These are phyloP conservation scores for Enteromius anoplus DNA, from an alignment of 2,797 vertebrate genomes.

Conservation along the genomic window DNA sequence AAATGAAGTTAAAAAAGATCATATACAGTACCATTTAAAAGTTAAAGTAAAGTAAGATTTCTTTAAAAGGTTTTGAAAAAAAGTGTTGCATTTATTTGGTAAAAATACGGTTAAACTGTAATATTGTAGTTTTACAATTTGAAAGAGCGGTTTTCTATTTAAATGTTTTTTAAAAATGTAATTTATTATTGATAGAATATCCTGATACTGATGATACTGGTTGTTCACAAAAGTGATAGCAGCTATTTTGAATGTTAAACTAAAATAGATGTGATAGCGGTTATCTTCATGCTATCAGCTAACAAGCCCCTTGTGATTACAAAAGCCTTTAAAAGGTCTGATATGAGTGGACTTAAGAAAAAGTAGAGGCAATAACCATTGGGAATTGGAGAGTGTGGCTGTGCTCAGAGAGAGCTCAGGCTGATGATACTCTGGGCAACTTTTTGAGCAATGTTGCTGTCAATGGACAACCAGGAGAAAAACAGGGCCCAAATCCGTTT, in stretches of 20 bases:
- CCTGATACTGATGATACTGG: background rate
- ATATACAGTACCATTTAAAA: background rate
- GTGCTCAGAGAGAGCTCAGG: too few species aligned
- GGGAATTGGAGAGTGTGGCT: background rate
- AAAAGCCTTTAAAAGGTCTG: conserved; percentile 20
- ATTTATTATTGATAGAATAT: background rate
- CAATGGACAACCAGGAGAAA: too few species aligned
- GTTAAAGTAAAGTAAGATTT: background rate
- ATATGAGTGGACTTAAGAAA: background rate
- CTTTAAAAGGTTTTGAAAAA: background rate
- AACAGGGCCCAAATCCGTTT: too few species aligned
- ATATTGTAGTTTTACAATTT: background rate
- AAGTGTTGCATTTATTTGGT: background rate
- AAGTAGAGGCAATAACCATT: background rate
- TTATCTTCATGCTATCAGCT: conserved; percentile 26
- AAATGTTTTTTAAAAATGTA: background rate
- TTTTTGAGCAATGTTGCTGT: too few species aligned
- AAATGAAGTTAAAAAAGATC: background rate
- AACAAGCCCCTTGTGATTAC: background rate
- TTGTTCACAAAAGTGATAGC: conserved; percentile 1
- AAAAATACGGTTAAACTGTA: background rate
- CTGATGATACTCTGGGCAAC: too few species aligned
- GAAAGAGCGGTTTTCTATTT: background rate
- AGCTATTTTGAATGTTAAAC: conserved; percentile 22
- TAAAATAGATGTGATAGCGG: conserved; percentile 24